Base-by-base conservation (phyloP, 2,888 invertebrate genomes). In the Salticus scenicus region DNA sequence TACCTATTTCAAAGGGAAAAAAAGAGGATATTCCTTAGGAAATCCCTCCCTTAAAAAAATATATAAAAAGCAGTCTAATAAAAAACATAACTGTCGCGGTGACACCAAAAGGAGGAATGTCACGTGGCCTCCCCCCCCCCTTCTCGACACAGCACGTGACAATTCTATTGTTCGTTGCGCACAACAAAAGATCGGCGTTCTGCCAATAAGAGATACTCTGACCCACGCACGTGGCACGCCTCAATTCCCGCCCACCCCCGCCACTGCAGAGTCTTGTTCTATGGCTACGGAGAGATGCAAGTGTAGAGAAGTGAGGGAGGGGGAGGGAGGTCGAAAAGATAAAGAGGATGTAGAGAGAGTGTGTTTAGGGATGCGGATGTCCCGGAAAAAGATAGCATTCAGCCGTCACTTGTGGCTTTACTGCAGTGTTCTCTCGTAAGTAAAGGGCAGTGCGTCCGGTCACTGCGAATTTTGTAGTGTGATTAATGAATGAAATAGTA, bases 151-250 rank as follows among this genome's bases (percentile, higher is more conserved):
- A 72, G 66, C 79, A 79, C 79, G 66, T 64, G 79, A 79, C 79
- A 64, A 24, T 70, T 79, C 31, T 14, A 79, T 79, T 79, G 79
- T 72, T 33, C 47, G 17, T n/a, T 27, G 24, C 67, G 30, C 57
- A n/a, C 63, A 37, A 63, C 51, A 28, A 57, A 81, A 51, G 57
- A 17, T 24, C 17, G 5, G 41, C 24, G 31, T 37, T 2, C 37
- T 33, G 82, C 82, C 82, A 75, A 71, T 75, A 37, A 71, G 71
- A 70, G 75, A 8, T 17, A 27, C 67, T 51, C 33, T 41, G 31
- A 28, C 30, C 24, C n/a, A 0, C 57, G 57, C 82, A 82, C 82
- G 82, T 82, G 82, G 76, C 75, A 57, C 42, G 41, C 24, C 27
- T 81, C 75, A 31, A 37, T 37, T 24, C 72, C 64, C 72, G 47